Evolutionary conservation across 2,113 vertebrate species (phyloP).

Genomic region (Bucco capensis): DNA sequence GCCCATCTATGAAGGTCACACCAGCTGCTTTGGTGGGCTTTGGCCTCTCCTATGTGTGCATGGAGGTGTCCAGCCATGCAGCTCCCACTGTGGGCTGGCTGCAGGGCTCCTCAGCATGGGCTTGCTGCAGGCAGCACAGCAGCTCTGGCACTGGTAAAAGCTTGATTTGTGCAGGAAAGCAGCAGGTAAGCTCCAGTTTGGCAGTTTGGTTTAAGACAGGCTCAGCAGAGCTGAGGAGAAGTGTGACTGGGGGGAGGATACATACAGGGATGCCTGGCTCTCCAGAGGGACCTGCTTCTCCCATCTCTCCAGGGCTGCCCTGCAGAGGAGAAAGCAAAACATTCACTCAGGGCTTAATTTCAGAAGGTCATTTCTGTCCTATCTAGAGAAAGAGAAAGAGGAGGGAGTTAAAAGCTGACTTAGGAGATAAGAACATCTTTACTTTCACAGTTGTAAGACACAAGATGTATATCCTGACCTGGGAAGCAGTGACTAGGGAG

Average conservation of each 20-base stretch:
- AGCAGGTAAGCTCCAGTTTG: fast-evolving
- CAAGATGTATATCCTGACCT: background rate
- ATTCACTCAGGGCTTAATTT: background rate
- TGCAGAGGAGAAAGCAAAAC: slow-evolving; percentile 33
- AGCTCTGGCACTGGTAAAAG: fast-evolving
- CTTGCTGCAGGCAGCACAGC: background rate
- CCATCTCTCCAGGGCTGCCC: slow-evolving; percentile 84
- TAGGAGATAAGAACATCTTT: background rate
- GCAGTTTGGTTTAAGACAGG: background rate
- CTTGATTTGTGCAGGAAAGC: background rate
- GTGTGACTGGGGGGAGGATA: slow-evolving; percentile 60
- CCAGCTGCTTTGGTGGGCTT: background rate
- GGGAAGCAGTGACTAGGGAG: background rate
- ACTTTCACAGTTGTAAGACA: background rate
- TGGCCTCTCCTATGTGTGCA: background rate
- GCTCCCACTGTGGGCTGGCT: background rate
- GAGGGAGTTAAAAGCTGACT: background rate
- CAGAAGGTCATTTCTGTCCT: background rate
- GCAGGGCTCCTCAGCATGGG: fast-evolving
- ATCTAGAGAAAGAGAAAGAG: background rate
- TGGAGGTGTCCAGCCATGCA: background rate
- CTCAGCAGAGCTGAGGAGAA: fast-evolving
- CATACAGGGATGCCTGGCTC: slow-evolving; percentile 96
- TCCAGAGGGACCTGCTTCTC: slow-evolving; percentile 90
- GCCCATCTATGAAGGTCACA: background rate